phyloP scores from a whole-genome alignment of 2,888 invertebrate species.

The Spicauda simplicius region DNA sequence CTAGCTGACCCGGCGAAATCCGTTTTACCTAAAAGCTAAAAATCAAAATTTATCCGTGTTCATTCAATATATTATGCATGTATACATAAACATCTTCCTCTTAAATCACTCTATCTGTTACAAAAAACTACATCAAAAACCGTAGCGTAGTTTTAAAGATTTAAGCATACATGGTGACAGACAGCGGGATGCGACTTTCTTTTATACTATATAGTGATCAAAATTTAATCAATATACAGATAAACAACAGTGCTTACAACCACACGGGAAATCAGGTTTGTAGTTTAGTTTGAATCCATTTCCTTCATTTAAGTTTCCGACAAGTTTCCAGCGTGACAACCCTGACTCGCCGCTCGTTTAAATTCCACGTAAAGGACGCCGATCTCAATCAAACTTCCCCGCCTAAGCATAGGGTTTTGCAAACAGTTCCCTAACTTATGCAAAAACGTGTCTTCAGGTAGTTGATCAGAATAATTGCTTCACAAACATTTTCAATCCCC shows the following conservation, averaged over 20 bases:
- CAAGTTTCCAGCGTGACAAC: conserved; percentile 24
- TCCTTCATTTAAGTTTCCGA: conserved; percentile 7
- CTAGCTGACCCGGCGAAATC: no score
- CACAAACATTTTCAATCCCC: conserved; percentile 37
- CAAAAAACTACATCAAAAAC: no score
- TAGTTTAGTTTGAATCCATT: background rate
- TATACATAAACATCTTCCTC: no score
- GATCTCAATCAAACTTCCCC: conserved; percentile 75
- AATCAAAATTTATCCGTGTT: no score
- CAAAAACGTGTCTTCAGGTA: conserved; percentile 47
- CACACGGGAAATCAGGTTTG: background rate
- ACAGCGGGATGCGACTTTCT: no score
- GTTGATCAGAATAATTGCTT: conserved; percentile 37
- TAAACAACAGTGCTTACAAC: background rate
- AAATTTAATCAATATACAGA: background rate
- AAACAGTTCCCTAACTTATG: conserved; percentile 62
- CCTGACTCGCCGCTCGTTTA: conserved; percentile 55
- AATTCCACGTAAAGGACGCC: conserved; percentile 66
- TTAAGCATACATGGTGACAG: no score
- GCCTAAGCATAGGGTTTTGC: conserved; percentile 59
- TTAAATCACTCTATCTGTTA: no score
- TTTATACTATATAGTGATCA: no score
- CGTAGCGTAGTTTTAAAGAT: no score
- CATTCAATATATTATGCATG: no score
- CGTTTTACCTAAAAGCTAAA: no score